Base-by-base conservation (phyloP, 53 echinoderm and acorn worm genomes). In the Paracentrotus lividus region DNA sequence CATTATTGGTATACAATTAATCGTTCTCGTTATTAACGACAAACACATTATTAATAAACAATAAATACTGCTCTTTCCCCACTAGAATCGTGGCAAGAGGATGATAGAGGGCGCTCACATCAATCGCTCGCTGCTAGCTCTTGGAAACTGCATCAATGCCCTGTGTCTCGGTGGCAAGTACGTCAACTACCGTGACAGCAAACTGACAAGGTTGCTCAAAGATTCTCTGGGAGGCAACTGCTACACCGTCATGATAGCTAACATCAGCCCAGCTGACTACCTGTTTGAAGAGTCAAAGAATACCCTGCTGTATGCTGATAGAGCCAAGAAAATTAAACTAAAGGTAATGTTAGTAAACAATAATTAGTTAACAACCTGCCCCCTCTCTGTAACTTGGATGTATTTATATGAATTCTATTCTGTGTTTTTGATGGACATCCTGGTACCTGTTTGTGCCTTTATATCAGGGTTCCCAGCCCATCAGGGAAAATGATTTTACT, bases 31-130 rank as follows among this genome's bases (percentile, higher is more conserved):
- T n/a, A n/a, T n/a, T n/a, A n/a, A n/a, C n/a, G n/a, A n/a, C n/a
- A n/a, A n/a, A n/a, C n/a, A n/a, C n/a, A n/a, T n/a, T n/a, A n/a
- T n/a, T n/a, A n/a, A n/a, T n/a, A n/a, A n/a, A n/a, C n/a, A n/a
- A n/a, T n/a, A n/a, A n/a, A n/a, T n/a, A n/a, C n/a, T n/a, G n/a
- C n/a, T 18, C 13, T 12, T 26, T 13, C 4, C 38, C 26, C 33
- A 38, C 18, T 90, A 99, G 99, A 99, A 99, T 95, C 99, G 99
- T 89, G 99, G 99, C 45, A 99, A 99, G 90, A 90, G 99, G 32
- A 99, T 99, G 99, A 99, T 99, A 94, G 99, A 99, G 95, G 99
- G 99, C 14, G 99, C 99, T 56, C 99, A 99, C 94, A 99, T 99
- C 93, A 99, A 99, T 86, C 95, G 97, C n/a, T 99, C 99, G 4